A percentile compares a stretch with the other conserved stretches of the same genome.
Evolutionary conservation across 2,113 vertebrate genomes (phyloP).

Genomic region (Tupaia chinensis): DNA sequence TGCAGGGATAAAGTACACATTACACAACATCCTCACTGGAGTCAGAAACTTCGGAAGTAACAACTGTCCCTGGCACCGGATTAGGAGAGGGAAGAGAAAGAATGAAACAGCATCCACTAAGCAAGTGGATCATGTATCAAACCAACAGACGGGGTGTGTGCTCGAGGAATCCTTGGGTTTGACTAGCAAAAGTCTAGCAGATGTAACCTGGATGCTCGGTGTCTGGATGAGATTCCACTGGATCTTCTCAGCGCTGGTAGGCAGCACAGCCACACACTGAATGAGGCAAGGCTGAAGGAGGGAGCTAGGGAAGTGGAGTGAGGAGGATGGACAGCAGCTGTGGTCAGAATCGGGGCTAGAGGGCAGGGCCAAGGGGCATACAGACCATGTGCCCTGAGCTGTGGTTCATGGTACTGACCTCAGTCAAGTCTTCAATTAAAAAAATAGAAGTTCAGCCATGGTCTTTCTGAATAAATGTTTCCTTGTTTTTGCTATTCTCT

Average conservation of each 20-base stretch:
- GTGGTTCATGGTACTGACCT: rapidly evolving
- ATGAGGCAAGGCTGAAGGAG: neutral
- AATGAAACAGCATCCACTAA: neutral
- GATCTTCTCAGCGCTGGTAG: neutral
- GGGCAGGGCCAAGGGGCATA: neutral
- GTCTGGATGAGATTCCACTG: neutral
- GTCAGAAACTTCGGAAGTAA: neutral
- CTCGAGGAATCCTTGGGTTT: neutral
- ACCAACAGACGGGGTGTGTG: neutral
- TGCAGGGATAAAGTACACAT: neutral
- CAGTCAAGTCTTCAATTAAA: neutral
- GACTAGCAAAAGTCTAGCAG: neutral
- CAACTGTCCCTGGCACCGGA: neutral
- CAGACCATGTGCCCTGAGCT: rapidly evolving
- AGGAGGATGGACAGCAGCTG: neutral
- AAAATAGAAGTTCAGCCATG: no score
- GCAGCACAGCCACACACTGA: neutral
- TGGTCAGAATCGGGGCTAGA: no score
- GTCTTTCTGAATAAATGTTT: neutral
- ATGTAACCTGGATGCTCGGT: no score
- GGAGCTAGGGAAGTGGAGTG: no score
- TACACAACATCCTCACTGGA: neutral
- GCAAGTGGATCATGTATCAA: no score
- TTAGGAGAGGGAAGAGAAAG: neutral
- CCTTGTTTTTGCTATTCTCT: neutral